These are phyloP conservation scores for Hemiprocne comata DNA, from an alignment of 2,113 vertebrate genomes.

Conservation along the genomic window DNA sequence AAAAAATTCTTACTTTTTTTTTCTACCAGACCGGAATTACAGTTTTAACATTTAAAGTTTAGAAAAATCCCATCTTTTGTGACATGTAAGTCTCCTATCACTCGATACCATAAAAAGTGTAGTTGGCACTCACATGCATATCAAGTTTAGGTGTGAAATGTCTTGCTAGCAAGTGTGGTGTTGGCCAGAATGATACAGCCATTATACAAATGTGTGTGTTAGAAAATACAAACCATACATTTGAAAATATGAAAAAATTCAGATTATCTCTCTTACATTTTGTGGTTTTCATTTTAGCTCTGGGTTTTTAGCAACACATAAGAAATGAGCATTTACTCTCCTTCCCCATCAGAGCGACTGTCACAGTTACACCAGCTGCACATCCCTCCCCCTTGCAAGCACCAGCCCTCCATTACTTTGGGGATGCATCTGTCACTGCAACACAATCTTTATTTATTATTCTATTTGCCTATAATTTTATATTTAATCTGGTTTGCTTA, in stretches of 20 bases:
- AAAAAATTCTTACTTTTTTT: too few species aligned
- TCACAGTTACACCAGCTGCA: not conserved
- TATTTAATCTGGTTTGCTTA: not conserved
- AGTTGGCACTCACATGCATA: not conserved
- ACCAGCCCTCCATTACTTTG: not conserved
- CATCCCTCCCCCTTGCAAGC: not conserved
- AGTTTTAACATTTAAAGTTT: not conserved
- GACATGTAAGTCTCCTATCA: not conserved
- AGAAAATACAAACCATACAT: not conserved
- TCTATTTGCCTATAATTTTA: not conserved
- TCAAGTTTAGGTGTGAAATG: not conserved
- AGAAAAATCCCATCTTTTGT: not conserved
- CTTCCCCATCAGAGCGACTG: not conserved
- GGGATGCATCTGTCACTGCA: not conserved
- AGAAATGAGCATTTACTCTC: not conserved
- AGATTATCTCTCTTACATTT: not conserved
- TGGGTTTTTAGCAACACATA: not conserved
- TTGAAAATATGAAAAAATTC: not conserved
- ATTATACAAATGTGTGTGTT: not conserved
- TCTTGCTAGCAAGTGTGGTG: not conserved
- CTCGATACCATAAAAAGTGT: not conserved
- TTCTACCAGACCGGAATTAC: not conserved
- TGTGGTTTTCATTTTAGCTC: not conserved
- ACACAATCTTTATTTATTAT: not conserved
- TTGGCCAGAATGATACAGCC: not conserved